Percentiles rank a stretch among this genome's conserved stretches.
Conservation (phyloP, 2,888 invertebrate species). For the Synanthedon myopaeformis region DNA sequence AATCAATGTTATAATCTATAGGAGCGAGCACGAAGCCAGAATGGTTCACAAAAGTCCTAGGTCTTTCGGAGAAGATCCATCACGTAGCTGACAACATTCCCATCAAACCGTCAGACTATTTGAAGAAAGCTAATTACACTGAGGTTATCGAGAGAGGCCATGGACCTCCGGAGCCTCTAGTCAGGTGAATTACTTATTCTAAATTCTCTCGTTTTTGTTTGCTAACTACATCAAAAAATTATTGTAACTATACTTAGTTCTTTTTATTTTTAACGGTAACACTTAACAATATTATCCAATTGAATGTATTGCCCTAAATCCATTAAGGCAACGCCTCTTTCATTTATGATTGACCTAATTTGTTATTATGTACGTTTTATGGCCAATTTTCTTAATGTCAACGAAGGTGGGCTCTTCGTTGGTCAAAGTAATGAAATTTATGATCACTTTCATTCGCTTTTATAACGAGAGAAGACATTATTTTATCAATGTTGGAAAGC, state of each 20-base stretch:
- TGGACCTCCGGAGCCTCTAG: constrained; percentile 75
- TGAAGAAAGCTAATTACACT: constrained; percentile 75
- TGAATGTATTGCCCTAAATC: too few species aligned
- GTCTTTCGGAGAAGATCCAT: constrained; percentile 72
- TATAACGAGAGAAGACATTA: too few species aligned
- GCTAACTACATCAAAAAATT: too few species aligned
- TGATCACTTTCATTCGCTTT: too few species aligned
- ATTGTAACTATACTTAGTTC: background rate
- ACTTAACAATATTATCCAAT: background rate
- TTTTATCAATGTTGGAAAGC: too few species aligned
- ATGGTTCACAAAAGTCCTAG: constrained; percentile 61
- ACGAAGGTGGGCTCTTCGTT: too few species aligned
- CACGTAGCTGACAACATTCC: constrained; percentile 75
- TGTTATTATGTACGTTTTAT: background rate
- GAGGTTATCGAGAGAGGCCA: constrained; percentile 81
- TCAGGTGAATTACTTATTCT: constrained; percentile 43
- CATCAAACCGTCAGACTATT: constrained; percentile 70
- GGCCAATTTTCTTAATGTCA: background rate
- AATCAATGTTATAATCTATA: constrained; percentile 7
- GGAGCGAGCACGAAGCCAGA: constrained; percentile 32
- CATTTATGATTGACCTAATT: background rate
- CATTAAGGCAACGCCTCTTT: too few species aligned
- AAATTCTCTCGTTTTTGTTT: background rate
- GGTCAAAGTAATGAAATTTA: too few species aligned
- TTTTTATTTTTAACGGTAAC: background rate